Evolutionary conservation across 2,888 invertebrate species (phyloP), one percentile per base, ranked within the genome.

Genomic region (Drosophila suboccidentalis): DNA sequence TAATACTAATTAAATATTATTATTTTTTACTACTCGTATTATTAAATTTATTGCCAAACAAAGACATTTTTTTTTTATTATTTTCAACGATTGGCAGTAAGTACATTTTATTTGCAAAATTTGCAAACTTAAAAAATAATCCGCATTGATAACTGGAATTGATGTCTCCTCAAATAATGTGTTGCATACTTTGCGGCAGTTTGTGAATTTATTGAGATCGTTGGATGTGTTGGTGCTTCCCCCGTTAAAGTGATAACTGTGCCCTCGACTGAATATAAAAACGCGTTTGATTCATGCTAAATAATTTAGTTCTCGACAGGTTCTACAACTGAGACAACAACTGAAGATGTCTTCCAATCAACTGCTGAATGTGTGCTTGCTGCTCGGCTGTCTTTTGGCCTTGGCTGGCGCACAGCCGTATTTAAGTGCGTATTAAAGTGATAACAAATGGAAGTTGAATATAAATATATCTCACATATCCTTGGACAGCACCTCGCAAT

Each of bases 401-500:
- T 17, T 79, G 41, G 65, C 46, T 11, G 4, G 47, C 1, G 68
- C 74, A 8, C 78, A 80, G 59, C 26, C 46, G n/a, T 57, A 32
- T 4, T 38, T 65, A 29, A 71, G 82, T 82, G 19, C 80, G 87
- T 70, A 26, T 4, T 19, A 4, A 15, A 29, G 1, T 2, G 1
- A 10, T 3, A 4, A 13, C 9, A 4, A 6, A n/a, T 15, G 36
- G 10, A 0, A 32, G 4, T 17, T 3, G 15, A 17, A 29, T 8
- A 10, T 19, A 13, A 32, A 54, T 36, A n/a, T 9, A 11, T 38
- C 2, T 17, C 17, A 1, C 3, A n/a, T 11, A 32, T 50, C n/a
- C 17, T 51, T 26, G 34, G 8, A 29, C 17, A 86, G 90, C 50
- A 4, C 89, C 89, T 4, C 74, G 81, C 4, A 19, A 57, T 0